Evolutionary conservation across 2,113 vertebrate species (phyloP).

Genomic region (Mixornis gularis): DNA sequence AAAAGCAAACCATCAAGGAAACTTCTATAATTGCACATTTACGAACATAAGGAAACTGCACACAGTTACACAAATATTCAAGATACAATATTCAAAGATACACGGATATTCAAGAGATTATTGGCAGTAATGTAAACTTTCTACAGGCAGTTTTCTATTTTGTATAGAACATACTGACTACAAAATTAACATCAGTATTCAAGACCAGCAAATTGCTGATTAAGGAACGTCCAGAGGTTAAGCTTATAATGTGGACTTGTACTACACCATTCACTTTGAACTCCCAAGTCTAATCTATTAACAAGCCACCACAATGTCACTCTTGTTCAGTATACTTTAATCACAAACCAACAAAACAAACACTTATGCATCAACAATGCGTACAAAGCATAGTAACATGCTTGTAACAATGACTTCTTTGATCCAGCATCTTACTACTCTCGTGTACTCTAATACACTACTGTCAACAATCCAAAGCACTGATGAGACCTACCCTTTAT

Average conservation of each 20-base stretch:
- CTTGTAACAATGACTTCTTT: background rate
- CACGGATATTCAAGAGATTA: background rate
- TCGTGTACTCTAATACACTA: background rate
- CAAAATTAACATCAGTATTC: background rate
- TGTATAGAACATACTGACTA: background rate
- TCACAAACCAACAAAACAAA: background rate
- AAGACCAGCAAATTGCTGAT: background rate
- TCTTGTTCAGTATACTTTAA: background rate
- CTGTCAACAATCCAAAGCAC: background rate
- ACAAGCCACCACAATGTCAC: background rate
- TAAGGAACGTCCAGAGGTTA: background rate
- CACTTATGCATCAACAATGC: background rate
- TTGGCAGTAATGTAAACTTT: background rate
- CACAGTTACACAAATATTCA: background rate
- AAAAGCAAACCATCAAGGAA: background rate
- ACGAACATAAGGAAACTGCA: background rate
- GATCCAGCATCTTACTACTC: background rate
- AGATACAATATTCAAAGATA: background rate
- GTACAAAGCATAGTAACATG: background rate
- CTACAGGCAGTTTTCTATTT: background rate
- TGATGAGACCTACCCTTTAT: background rate
- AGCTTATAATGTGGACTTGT: background rate
- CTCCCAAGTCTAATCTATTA: background rate
- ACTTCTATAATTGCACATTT: background rate
- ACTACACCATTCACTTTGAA: background rate